phyloP scores from a whole-genome alignment of 2,888 invertebrate species.

The Spilarctia lutea region DNA sequence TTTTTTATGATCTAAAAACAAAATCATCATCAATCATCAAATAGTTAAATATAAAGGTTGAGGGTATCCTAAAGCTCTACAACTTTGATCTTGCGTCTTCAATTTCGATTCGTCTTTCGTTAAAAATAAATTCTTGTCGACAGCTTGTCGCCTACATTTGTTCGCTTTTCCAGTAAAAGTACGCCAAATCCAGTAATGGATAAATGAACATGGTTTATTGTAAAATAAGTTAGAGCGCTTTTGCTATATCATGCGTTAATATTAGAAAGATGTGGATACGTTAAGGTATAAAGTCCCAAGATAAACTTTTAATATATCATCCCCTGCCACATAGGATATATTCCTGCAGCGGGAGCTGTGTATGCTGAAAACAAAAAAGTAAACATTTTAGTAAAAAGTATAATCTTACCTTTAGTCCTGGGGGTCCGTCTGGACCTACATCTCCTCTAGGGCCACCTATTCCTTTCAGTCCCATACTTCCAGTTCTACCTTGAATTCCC shows the following conservation, averaged over 20 bases:
- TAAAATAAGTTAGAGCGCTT: background rate
- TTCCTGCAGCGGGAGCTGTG: background rate
- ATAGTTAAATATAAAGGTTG: background rate
- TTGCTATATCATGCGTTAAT: background rate
- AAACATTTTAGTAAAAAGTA: background rate
- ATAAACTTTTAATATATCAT: background rate
- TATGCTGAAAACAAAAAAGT: background rate
- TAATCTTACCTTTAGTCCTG: slow-evolving; percentile 84
- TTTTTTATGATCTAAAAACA: background rate
- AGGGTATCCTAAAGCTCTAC: background rate
- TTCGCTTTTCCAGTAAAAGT: no score
- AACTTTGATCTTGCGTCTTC: background rate
- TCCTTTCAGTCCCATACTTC: slow-evolving; percentile 78
- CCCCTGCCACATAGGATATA: background rate
- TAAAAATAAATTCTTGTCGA: no score
- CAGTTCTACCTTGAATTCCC: slow-evolving; percentile 85
- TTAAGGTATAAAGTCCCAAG: background rate
- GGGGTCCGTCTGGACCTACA: slow-evolving; percentile 85
- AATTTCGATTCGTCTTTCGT: background rate
- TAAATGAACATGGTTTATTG: background rate
- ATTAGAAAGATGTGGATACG: background rate
- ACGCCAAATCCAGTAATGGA: no score
- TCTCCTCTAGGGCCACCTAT: slow-evolving; percentile 83
- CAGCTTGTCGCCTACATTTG: no score
- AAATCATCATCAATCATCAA: background rate